phyloP scores from a whole-genome alignment of 2,113 vertebrate genomes.

The Myrmecophaga tridactyla region DNA sequence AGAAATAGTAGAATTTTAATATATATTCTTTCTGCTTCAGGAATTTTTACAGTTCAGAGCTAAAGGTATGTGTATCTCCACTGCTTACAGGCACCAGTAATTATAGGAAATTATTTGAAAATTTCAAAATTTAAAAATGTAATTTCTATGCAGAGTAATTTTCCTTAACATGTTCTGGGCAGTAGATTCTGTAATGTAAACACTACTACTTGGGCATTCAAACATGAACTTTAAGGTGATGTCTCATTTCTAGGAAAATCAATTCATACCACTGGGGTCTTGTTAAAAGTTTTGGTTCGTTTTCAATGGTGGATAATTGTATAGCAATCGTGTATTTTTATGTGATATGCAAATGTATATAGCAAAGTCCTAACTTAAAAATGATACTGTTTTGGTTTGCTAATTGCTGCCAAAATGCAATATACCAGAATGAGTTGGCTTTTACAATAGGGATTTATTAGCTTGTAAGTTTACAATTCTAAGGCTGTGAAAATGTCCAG shows the following conservation, averaged over 20 bases:
- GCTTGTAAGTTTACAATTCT: too few species aligned
- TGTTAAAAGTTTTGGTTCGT: background rate
- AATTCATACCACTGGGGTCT: background rate
- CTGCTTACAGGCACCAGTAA: background rate
- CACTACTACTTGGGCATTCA: background rate
- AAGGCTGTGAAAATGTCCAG: too few species aligned
- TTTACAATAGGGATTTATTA: too few species aligned
- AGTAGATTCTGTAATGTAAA: background rate
- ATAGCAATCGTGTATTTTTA: background rate
- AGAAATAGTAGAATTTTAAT: background rate
- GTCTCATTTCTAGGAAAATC: background rate
- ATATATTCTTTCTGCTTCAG: background rate
- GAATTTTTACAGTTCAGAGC: background rate
- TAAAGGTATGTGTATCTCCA: background rate
- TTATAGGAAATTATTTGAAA: background rate
- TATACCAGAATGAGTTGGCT: too few species aligned
- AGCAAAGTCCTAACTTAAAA: background rate
- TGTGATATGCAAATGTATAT: background rate
- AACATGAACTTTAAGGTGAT: background rate
- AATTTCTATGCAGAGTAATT: conserved; percentile 8
- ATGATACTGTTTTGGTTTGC: background rate
- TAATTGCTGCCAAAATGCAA: too few species aligned
- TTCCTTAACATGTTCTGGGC: background rate
- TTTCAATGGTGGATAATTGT: conserved; percentile 3
- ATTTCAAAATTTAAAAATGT: background rate